phyloP scores from a whole-genome alignment of 2,113 vertebrate genomes.

The Bubo bubo region DNA sequence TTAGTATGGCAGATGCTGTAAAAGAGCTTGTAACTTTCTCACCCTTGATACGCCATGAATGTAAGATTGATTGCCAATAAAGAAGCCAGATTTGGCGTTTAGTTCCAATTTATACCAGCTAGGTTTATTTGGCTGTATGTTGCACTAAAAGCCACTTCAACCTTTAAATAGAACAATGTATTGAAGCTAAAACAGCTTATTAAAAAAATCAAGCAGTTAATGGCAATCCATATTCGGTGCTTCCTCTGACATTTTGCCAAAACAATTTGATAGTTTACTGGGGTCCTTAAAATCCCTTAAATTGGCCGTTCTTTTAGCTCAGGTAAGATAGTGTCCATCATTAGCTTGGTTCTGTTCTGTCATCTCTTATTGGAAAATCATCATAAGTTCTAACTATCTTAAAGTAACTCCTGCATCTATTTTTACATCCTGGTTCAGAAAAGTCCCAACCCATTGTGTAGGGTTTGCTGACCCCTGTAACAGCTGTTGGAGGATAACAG shows the following conservation, averaged over 20 bases:
- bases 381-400: not conserved
- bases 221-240: not conserved
- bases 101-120: not conserved
- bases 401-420: not conserved
- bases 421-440: not conserved
- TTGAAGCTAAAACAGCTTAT: not conserved
- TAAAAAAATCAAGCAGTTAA: not conserved
- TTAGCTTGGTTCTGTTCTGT: not conserved
- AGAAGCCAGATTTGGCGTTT: not conserved
- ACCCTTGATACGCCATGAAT: not conserved
- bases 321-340: not conserved
- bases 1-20: not conserved
- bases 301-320: not conserved
- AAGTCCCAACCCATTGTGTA: not conserved
- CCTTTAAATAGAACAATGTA: not conserved
- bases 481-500: not conserved
- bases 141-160: not conserved
- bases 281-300: not conserved
- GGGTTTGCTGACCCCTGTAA: not conserved
- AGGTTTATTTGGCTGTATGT: not conserved
- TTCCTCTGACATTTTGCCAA: not conserved
- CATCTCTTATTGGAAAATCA: not conserved
- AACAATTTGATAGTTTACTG: not conserved
- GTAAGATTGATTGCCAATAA: not conserved
- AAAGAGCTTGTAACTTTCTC: not conserved